Conservation (phyloP, 2,113 vertebrate species). For the Pimephales promelas region DNA sequence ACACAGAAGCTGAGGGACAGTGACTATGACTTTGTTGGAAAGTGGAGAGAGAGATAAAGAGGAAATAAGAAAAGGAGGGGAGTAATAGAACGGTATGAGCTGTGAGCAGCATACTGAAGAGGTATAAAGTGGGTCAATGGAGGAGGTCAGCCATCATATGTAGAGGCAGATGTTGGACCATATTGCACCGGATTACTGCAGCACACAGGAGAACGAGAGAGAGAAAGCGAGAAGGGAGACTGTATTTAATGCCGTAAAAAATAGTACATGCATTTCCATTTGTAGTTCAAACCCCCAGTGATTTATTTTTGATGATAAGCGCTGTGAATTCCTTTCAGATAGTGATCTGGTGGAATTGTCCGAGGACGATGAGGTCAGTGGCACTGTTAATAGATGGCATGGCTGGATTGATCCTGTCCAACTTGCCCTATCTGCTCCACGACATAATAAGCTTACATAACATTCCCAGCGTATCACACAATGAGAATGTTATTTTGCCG, state of each 20-base stretch:
- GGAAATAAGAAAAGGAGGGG: neutral
- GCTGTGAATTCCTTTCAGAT: slow-evolving; percentile 16
- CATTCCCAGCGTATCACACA: neutral
- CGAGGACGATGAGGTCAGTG: slow-evolving; percentile 39
- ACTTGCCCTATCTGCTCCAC: slow-evolving; percentile 22
- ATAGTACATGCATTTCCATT: neutral
- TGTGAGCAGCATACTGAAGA: slow-evolving; percentile 66
- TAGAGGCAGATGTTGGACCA: slow-evolving; percentile 93
- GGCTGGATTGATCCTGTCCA: slow-evolving; percentile 39
- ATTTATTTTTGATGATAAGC: slow-evolving; percentile 39
- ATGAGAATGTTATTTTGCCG: slow-evolving; percentile 17
- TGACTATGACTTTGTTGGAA: slow-evolving; percentile 15
- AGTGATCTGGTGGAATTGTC: slow-evolving; percentile 40
- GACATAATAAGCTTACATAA: slow-evolving; percentile 36
- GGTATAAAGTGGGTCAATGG: slow-evolving; percentile 86
- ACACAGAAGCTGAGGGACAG: neutral
- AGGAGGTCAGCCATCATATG: slow-evolving; percentile 84
- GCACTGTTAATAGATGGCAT: slow-evolving; percentile 43
- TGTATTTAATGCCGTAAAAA: slow-evolving; percentile 23
- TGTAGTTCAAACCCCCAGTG: slow-evolving; percentile 10
- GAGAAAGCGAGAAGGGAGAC: slow-evolving; percentile 29
- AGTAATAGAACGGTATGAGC: neutral
- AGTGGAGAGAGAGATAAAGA: neutral
- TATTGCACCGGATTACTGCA: slow-evolving; percentile 85
- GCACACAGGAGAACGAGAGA: slow-evolving; percentile 73